Evolutionary conservation across 2,797 vertebrate species (phyloP).

Genomic region (Austrolebias charrua): DNA sequence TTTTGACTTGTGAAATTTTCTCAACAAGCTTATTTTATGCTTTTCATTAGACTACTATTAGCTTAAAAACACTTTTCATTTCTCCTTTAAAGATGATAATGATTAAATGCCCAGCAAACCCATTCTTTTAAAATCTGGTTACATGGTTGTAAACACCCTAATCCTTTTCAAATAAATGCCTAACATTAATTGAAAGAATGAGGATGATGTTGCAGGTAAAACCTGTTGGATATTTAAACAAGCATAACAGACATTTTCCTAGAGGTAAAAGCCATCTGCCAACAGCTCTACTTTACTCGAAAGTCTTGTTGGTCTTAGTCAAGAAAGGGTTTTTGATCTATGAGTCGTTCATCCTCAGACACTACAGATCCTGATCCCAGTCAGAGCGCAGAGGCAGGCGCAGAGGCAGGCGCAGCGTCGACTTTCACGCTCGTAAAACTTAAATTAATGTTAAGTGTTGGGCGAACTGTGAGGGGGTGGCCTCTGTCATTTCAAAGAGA

Average conservation of each 20-base stretch:
- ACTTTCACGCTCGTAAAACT: slow-evolving; percentile 43
- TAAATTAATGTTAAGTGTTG: slow-evolving; percentile 40
- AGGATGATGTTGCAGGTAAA: too few species aligned
- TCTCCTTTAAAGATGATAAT: too few species aligned
- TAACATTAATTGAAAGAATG: too few species aligned
- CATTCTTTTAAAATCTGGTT: too few species aligned
- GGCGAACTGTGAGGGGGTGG: background rate
- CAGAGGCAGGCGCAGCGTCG: slow-evolving; percentile 19
- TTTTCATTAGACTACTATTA: too few species aligned
- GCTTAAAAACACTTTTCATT: too few species aligned
- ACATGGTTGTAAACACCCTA: too few species aligned
- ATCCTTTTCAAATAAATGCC: too few species aligned
- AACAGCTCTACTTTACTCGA: background rate
- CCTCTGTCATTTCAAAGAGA: slow-evolving; percentile 41
- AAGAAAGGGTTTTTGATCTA: slow-evolving; percentile 15
- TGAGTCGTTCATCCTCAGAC: slow-evolving; percentile 24
- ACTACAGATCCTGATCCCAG: slow-evolving; percentile 30
- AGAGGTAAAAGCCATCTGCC: background rate
- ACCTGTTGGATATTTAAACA: too few species aligned
- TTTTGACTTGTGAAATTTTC: too few species aligned
- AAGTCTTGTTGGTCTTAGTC: slow-evolving; percentile 4
- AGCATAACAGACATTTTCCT: background rate
- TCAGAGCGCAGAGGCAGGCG: slow-evolving; percentile 15
- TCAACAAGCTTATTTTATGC: too few species aligned
- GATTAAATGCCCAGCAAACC: too few species aligned